Base-by-base conservation (phyloP, 2,113 vertebrate genomes). In the Notothenia rossii region DNA sequence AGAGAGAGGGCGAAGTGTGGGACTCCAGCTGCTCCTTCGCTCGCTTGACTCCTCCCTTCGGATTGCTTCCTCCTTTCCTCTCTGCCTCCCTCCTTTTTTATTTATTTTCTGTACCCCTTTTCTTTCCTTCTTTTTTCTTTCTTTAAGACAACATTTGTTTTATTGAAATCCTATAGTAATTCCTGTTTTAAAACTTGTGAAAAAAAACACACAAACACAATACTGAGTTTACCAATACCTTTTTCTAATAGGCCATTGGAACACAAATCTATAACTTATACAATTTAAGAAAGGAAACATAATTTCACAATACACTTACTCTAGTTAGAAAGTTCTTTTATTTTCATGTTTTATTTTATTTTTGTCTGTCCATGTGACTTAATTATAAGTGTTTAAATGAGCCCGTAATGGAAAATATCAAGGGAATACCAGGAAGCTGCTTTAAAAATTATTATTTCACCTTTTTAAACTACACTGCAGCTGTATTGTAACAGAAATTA, bases 1-100 rank as follows among this genome's bases (percentile, higher is more conserved):
- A 90, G 88, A 92, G 91, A 90, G 90, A 92, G 89, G 87, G 79
- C 81, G 93, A 93, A 93, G 92, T 94, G 91, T 91, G 86, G 89
- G 93, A 94, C 94, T 94, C 91, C 94, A 94, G 95, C 94, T 94
- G 94, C 94, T 94, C 95, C 93, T 94, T 95, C 94, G 92, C 88
- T 88, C 86, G 74, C 87, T 64, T 94, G 95, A 95, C 95, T 96
- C 95, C 95, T 96, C 95, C 95, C 94, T 95, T 94, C 89, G 86
- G 90, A 91, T 90, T 81, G 84, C 88, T 90, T 90, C 90, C 91
- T 92, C 90, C 88, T 92, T 89, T 81, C 46, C 92, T 88, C 88
- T 63, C 90, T 89, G 84, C 87, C 91, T 91, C 91, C 89, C 91
- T 89, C 88, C 78, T 88, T 86, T 82, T 79, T 75, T 67, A 76